These are phyloP conservation scores for Calcarius ornatus DNA, from an alignment of 2,113 vertebrate genomes.

Conservation along the genomic window DNA sequence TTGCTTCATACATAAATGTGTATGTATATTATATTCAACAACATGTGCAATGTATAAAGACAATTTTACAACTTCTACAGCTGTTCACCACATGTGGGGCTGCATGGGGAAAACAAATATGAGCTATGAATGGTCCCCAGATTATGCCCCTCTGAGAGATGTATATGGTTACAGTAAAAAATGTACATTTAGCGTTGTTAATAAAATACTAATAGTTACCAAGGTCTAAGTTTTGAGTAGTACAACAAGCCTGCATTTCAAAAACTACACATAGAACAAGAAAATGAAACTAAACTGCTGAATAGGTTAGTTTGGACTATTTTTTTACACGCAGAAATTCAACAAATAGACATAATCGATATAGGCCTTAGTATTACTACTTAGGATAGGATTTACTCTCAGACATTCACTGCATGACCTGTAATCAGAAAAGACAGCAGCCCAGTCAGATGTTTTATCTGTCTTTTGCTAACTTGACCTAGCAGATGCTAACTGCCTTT, in stretches of 20 bases:
- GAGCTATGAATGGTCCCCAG: conserved; percentile 38
- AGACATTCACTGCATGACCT: not conserved
- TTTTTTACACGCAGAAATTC: not conserved
- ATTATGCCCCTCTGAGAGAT: conserved; percentile 34
- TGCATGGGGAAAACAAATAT: conserved; percentile 52
- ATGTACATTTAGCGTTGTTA: not conserved
- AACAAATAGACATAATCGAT: not conserved
- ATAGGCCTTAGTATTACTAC: not conserved
- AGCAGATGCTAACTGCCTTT: not conserved
- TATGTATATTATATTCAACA: not conserved
- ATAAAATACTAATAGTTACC: not conserved
- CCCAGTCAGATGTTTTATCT: not conserved
- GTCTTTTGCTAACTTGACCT: not conserved
- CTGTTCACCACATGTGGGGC: conserved; percentile 70
- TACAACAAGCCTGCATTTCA: not conserved
- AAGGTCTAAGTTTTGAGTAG: conserved; percentile 20
- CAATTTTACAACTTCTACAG: conserved; percentile 56
- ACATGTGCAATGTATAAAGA: conserved; percentile 3
- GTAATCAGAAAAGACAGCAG: not conserved
- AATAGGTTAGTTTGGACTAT: not conserved
- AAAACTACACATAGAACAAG: not conserved
- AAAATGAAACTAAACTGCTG: not conserved
- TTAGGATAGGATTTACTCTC: not conserved
- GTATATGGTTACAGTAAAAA: conserved; percentile 48
- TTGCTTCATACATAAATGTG: not conserved